Evolutionary conservation across 2,888 invertebrate genomes (phyloP).

Genomic region (Cyrtodaria siliqua): DNA sequence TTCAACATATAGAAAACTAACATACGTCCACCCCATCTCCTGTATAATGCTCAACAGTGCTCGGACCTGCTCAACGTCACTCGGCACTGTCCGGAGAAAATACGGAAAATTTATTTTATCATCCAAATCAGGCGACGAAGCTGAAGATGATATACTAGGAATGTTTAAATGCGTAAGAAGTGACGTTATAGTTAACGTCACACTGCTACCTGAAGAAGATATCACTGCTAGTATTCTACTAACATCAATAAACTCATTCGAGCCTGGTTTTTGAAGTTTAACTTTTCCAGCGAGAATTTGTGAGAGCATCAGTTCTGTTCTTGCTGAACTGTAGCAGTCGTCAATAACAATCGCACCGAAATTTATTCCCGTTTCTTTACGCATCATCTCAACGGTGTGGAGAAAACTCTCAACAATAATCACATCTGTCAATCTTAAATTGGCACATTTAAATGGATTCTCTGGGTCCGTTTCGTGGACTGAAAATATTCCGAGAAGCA

Average conservation of each 20-base stretch:
- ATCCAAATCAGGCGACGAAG: constrained; percentile 79
- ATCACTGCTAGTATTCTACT: constrained; percentile 86
- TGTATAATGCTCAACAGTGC: constrained; percentile 76
- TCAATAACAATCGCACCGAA: constrained; percentile 81
- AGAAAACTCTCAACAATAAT: constrained; percentile 77
- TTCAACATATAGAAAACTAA: constrained; percentile 77
- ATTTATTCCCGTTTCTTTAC: constrained; percentile 62
- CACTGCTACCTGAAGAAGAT: constrained; percentile 86
- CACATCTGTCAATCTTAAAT: constrained; percentile 72
- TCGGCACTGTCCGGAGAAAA: constrained; percentile 81
- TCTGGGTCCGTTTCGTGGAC: constrained; percentile 67
- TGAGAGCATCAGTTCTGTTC: constrained; percentile 56
- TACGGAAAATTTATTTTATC: constrained; percentile 78
- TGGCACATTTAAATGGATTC: constrained; percentile 71
- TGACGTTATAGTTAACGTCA: constrained; percentile 72
- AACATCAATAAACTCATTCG: constrained; percentile 49
- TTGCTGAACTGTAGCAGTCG: constrained; percentile 79
- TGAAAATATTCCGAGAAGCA: constrained; percentile 78
- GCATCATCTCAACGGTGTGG: constrained; percentile 63
- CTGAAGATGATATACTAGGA: constrained; percentile 77
- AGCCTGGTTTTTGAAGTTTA: constrained; percentile 37
- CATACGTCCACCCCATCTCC: constrained; percentile 76
- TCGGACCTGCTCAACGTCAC: constrained; percentile 78
- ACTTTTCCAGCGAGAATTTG: constrained; percentile 65
- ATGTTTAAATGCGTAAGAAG: constrained; percentile 73